phyloP scores from a whole-genome alignment of 2,888 invertebrate genomes.

The Drosophila paramelanica region DNA sequence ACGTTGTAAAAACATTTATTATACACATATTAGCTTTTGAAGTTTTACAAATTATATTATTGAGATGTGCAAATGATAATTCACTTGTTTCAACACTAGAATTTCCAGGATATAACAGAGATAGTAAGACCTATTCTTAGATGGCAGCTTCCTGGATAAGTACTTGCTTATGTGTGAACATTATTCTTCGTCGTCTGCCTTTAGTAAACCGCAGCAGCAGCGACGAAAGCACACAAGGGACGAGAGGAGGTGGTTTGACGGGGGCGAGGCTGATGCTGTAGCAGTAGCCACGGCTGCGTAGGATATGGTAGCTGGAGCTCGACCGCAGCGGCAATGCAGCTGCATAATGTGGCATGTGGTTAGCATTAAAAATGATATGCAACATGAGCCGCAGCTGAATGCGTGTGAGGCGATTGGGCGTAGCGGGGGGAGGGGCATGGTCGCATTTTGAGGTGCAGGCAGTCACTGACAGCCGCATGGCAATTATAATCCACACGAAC shows the following conservation, averaged over 20 bases:
- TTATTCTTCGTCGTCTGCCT: constrained; percentile 76
- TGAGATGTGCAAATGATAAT: neutral
- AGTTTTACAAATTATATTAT: neutral
- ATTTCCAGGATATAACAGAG: constrained; percentile 30
- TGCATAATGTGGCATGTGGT: constrained; percentile 81
- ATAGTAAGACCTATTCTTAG: constrained; percentile 5
- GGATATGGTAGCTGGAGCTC: constrained; percentile 41
- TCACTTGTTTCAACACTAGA: no score
- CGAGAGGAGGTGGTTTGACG: neutral
- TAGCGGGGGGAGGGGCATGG: neutral
- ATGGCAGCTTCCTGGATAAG: constrained; percentile 50
- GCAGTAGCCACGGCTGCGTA: neutral
- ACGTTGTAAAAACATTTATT: no score
- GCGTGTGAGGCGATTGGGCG: constrained; percentile 20
- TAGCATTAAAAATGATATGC: constrained; percentile 82
- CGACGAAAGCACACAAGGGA: neutral
- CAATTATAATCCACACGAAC: constrained; percentile 79
- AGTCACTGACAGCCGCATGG: constrained; percentile 78
- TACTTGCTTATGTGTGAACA: constrained; percentile 76
- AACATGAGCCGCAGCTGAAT: constrained; percentile 65
- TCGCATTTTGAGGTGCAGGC: constrained; percentile 55
- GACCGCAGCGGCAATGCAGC: constrained; percentile 76
- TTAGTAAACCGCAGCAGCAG: constrained; percentile 61
- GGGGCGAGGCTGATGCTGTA: constrained; percentile 6
- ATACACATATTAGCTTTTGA: neutral